Evolutionary conservation across 2,888 invertebrate species (phyloP).

Genomic region (Coelinius sp.): DNA sequence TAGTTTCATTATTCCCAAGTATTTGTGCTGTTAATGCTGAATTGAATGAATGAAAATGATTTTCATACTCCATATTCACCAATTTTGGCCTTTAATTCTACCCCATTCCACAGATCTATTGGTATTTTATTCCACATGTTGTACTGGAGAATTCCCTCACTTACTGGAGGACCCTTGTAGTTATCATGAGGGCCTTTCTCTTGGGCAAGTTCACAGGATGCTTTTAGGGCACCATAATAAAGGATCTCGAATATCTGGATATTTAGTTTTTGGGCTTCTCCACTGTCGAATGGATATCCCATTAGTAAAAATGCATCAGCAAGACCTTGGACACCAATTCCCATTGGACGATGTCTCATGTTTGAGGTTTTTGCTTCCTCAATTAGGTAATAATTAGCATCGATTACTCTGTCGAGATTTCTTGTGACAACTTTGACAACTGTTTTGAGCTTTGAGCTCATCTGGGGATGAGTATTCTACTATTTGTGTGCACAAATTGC

Average conservation of each 20-base stretch:
- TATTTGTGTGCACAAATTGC: constrained; percentile 98
- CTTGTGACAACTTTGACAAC: constrained; percentile 90
- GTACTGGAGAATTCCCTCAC: constrained; percentile 95
- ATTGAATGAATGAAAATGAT: constrained; percentile 93
- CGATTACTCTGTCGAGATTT: constrained; percentile 97
- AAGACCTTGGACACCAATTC: constrained; percentile 97
- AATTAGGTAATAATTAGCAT: constrained; percentile 96
- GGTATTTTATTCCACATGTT: constrained; percentile 98
- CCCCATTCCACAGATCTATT: constrained; percentile 92
- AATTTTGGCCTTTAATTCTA: constrained; percentile 84
- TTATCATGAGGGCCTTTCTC: constrained; percentile 90
- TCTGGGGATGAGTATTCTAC: constrained; percentile 93
- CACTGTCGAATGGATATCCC: constrained; percentile 93
- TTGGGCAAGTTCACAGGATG: constrained; percentile 94
- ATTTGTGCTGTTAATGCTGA: constrained; percentile 99
- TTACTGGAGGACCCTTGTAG: constrained; percentile 92
- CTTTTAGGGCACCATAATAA: constrained; percentile 96
- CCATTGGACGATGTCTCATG: constrained; percentile 86
- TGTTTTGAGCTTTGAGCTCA: constrained; percentile 86
- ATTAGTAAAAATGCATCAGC: constrained; percentile 97
- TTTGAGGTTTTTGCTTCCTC: constrained; percentile 91
- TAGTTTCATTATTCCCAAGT: constrained; percentile 97
- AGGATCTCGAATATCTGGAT: constrained; percentile 98
- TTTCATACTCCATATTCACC: constrained; percentile 92
- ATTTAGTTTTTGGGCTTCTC: constrained; percentile 88